These are phyloP conservation scores for Phrynosoma blainvillii DNA, from an alignment of 2,113 vertebrate genomes.

Conservation along the genomic window DNA sequence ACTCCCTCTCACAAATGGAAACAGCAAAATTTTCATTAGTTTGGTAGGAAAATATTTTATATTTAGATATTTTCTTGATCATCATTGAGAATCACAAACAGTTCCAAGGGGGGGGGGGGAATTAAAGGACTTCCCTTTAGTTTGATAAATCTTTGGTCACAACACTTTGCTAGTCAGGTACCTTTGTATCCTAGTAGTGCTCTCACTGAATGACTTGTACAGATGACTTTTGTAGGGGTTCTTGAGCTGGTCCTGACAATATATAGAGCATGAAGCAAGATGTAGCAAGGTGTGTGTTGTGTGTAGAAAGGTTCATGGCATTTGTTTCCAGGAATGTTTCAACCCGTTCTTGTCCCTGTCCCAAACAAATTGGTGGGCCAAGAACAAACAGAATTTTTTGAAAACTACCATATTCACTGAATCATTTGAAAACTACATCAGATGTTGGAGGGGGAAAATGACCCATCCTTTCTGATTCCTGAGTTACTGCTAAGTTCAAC, in stretches of 20 bases:
- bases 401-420: not conserved
- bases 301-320: not conserved
- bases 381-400: not conserved
- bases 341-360: not conserved
- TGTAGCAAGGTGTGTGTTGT: not conserved
- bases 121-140: not conserved
- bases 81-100: not conserved
- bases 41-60: not conserved
- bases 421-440: not conserved
- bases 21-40: not conserved
- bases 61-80: not conserved
- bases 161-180: too few species aligned
- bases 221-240: not conserved
- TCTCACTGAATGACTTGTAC: not conserved
- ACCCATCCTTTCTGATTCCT: not conserved
- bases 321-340: not conserved
- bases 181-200: not conserved
- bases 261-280: not conserved
- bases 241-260: not conserved
- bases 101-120: not conserved
- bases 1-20: not conserved
- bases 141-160: not conserved
- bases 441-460: not conserved
- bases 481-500: not conserved
- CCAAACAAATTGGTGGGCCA: not conserved